phyloP scores from a whole-genome alignment of 1,140 invertebrate genomes.

The Zaprionus kolodkinae region DNA sequence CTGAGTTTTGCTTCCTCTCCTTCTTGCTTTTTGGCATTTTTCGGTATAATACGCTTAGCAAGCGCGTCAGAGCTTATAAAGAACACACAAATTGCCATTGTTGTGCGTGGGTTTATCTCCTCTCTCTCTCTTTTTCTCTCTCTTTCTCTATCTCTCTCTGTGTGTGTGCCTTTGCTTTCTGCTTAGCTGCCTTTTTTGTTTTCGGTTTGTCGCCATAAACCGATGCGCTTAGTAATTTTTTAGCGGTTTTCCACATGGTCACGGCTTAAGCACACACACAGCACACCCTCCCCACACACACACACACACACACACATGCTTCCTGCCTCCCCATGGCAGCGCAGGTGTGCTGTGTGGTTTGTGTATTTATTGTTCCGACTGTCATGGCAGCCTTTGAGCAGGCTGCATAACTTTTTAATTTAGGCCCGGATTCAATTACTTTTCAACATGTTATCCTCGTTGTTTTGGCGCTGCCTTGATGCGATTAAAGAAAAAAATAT shows the following conservation, averaged over 20 bases:
- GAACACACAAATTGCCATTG: conserved; percentile 63
- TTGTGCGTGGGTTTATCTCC: background rate
- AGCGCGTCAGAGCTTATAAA: conserved; percentile 52
- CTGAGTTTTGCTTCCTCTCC: conserved; percentile 21
- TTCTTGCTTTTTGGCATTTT: background rate
- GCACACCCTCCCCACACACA: background rate
- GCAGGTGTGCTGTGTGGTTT: background rate
- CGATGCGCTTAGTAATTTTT: conserved; percentile 65
- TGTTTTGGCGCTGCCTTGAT: background rate
- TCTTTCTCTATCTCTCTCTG: background rate
- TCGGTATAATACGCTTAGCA: conserved; percentile 60
- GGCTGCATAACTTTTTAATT: conserved; percentile 30
- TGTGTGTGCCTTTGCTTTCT: background rate
- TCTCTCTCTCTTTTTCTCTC: background rate
- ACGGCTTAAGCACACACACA: conserved; percentile 24
- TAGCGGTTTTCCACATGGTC: conserved; percentile 48
- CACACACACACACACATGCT: conserved; percentile 10
- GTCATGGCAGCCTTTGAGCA: background rate
- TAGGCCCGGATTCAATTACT: conserved; percentile 10
- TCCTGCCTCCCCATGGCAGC: background rate
- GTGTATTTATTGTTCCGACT: conserved; percentile 4
- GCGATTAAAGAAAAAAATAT: conserved; percentile 5
- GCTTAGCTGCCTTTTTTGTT: conserved; percentile 7
- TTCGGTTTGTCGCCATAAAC: conserved; percentile 51
- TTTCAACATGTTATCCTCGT: background rate